Percentiles rank a stretch among this genome's conserved stretches.
phyloP scores from a whole-genome alignment of 2,888 invertebrate genomes.

The Nysson spinosus region DNA sequence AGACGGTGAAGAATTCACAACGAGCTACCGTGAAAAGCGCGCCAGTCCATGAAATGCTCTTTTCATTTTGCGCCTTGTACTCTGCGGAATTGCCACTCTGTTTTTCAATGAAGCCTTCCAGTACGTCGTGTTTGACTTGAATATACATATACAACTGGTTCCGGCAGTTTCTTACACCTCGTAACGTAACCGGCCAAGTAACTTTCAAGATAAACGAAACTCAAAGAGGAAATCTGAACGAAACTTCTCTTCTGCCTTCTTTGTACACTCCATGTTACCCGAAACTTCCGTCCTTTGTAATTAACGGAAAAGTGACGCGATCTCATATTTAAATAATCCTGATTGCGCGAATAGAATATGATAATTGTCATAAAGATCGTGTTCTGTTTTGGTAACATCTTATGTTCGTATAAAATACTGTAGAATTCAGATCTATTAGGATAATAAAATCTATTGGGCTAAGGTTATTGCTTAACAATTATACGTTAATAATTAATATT shows the following conservation, averaged over 20 bases:
- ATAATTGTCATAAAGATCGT: no score
- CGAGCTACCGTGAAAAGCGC: slow-evolving; percentile 57
- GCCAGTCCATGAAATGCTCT: slow-evolving; percentile 53
- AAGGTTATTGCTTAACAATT: no score
- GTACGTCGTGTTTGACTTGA: slow-evolving; percentile 26
- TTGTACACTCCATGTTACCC: not conserved
- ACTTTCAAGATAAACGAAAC: slow-evolving; percentile 24
- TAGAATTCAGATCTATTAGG: no score
- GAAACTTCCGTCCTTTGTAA: no score
- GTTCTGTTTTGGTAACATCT: no score
- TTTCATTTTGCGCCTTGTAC: slow-evolving; percentile 61
- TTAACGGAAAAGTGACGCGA: no score
- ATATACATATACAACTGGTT: slow-evolving; percentile 13
- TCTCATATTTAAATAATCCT: no score
- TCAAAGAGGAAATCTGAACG: slow-evolving; percentile 28
- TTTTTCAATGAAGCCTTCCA: slow-evolving; percentile 55
- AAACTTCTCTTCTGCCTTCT: not conserved
- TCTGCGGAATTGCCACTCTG: slow-evolving; percentile 58
- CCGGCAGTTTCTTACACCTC: slow-evolving; percentile 6
- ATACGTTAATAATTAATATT: no score
- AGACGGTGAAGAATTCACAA: slow-evolving; percentile 68
- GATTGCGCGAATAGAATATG: no score
- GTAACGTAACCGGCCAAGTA: slow-evolving; percentile 19
- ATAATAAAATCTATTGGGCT: no score
- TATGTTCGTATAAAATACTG: no score